A percentile compares a stretch with the other conserved stretches of the same genome.
Conservation (phyloP, 2,797 vertebrate genomes). For the Amblyraja radiata region DNA sequence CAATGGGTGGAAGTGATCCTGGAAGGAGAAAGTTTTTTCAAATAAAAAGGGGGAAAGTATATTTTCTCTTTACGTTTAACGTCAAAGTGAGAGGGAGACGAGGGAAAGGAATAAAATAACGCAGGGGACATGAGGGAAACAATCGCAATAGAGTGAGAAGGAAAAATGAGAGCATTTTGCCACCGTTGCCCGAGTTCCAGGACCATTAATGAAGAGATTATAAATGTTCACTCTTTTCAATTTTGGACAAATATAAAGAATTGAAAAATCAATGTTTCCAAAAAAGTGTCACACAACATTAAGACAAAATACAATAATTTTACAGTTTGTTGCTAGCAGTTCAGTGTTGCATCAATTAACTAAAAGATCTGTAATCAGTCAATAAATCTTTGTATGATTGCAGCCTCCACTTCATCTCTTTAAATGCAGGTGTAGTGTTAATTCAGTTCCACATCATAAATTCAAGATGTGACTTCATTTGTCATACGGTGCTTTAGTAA, state of each 20-base stretch:
- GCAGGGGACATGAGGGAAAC: not conserved
- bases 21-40: conserved; percentile 3
- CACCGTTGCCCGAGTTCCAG: not conserved
- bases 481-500: conserved; percentile 18
- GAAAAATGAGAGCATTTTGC: not conserved
- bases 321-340: conserved; percentile 34
- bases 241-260: conserved; percentile 29
- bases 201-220: conserved; percentile 17
- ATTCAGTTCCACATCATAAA: conserved; percentile 38
- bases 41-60: conserved; percentile 7
- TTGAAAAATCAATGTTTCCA: conserved; percentile 37
- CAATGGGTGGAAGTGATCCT: conserved; percentile 22
- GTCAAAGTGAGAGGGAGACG: not conserved
- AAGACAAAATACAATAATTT: conserved; percentile 38
- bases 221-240: not conserved
- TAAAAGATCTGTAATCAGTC: conserved; percentile 36
- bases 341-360: conserved; percentile 33
- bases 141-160: conserved; percentile 14
- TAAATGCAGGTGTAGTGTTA: conserved; percentile 36
- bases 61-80: not conserved
- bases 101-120: not conserved
- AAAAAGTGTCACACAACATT: conserved; percentile 28
- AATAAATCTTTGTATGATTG: conserved; percentile 14
- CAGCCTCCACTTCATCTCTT: conserved; percentile 28
- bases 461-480: conserved; percentile 38